Percentiles rank a stretch among this genome's conserved stretches.
Conservation (phyloP, 2,797 vertebrate genomes). For the Ammospiza maritima region DNA sequence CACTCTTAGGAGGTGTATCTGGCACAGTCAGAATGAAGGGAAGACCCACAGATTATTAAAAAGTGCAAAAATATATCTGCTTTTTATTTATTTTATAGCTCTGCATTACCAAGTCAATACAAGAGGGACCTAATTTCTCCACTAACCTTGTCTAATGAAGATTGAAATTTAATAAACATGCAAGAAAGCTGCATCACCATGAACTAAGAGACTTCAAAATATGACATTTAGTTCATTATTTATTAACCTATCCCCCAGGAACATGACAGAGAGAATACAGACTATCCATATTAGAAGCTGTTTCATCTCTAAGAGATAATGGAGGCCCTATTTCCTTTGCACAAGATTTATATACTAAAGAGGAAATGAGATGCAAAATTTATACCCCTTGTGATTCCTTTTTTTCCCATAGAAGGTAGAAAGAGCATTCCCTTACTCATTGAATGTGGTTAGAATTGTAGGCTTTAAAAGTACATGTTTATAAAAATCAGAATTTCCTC, state of each 20-base stretch:
- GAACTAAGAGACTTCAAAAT: conserved; percentile 69
- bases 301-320: conserved; percentile 65
- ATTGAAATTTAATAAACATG: conserved; percentile 67
- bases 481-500: neutral
- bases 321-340: conserved; percentile 49
- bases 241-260: conserved; percentile 64
- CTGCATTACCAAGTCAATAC: conserved; percentile 8
- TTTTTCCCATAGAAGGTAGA: conserved; percentile 7
- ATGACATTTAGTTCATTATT: conserved; percentile 71
- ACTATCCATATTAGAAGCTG: conserved; percentile 43
- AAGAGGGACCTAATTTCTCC: conserved; percentile 51
- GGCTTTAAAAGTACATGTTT: neutral
- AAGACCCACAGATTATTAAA: neutral
- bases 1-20: neutral
- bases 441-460: neutral
- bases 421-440: neutral
- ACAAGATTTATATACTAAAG: conserved; percentile 53
- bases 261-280: conserved; percentile 47
- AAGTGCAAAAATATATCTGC: neutral
- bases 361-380: conserved; percentile 65
- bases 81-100: conserved; percentile 42
- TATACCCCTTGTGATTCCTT: neutral
- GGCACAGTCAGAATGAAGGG: neutral
- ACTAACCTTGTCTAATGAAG: conserved; percentile 56
- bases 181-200: conserved; percentile 30